phyloP scores from a whole-genome alignment of 2,113 vertebrate species.

The Gymnobelideus leadbeateri region DNA sequence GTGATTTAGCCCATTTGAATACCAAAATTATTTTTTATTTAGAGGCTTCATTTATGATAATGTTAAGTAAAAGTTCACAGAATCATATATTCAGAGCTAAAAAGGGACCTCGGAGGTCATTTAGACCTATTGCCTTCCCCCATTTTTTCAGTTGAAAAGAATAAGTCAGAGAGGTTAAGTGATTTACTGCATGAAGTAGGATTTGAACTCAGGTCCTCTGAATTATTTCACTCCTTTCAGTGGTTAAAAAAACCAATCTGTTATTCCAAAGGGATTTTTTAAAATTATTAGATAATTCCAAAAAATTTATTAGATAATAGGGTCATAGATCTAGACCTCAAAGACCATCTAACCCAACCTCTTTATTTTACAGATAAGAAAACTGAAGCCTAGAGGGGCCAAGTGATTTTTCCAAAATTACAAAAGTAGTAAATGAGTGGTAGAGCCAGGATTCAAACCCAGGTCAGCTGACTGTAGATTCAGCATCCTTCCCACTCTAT shows the following conservation, averaged over 20 bases:
- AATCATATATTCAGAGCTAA: not conserved
- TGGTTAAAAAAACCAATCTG: not conserved
- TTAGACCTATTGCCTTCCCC: too few species aligned
- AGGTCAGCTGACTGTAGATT: not conserved
- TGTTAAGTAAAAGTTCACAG: not conserved
- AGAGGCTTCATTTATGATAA: not conserved
- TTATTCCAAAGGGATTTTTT: not conserved
- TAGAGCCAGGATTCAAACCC: not conserved
- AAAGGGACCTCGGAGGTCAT: not conserved
- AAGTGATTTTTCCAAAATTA: not conserved
- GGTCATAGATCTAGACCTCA: not conserved
- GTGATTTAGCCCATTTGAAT: not conserved
- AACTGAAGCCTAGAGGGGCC: not conserved
- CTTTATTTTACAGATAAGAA: not conserved
- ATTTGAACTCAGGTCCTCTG: not conserved
- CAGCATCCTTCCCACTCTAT: not conserved
- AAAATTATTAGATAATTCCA: not conserved
- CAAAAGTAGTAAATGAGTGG: not conserved
- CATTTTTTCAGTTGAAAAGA: too few species aligned
- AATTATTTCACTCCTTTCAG: not conserved
- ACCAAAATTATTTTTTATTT: slow-evolving; percentile 22
- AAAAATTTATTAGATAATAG: not conserved
- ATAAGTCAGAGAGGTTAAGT: not conserved
- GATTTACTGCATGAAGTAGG: not conserved
- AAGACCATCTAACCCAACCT: not conserved